Percentiles rank a stretch among this genome's conserved stretches.
Evolutionary conservation across 2,113 vertebrate genomes (phyloP).

Genomic region (Microtus richardsoni): DNA sequence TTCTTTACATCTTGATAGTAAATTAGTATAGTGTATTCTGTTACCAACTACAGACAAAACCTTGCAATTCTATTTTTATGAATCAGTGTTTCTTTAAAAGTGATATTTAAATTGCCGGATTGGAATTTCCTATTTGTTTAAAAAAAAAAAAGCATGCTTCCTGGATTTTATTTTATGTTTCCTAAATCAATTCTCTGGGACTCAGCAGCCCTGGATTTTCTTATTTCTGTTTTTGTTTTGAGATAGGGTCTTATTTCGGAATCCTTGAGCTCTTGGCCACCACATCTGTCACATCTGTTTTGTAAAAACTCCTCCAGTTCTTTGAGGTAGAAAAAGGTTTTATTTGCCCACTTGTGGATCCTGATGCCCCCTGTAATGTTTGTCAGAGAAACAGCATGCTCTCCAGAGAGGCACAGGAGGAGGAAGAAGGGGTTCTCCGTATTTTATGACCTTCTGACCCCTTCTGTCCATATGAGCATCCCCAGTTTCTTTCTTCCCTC

Average conservation of each 20-base stretch:
- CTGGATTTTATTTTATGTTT: neutral
- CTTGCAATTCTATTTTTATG: constrained; percentile 41
- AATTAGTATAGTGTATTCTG: constrained; percentile 49
- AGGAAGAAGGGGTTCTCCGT: neutral
- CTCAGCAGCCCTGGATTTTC: neutral
- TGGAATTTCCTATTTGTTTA: constrained; percentile 22
- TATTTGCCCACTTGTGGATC: constrained; percentile 28
- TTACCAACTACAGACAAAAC: neutral
- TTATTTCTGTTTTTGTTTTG: neutral
- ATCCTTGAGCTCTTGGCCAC: neutral
- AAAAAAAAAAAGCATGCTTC: neutral
- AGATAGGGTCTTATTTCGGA: neutral
- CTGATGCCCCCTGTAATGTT: neutral
- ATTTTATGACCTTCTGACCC: neutral
- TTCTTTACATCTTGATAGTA: neutral
- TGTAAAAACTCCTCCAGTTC: neutral
- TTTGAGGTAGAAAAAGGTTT: constrained; percentile 26
- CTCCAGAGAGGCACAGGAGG: neutral
- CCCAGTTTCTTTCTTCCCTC: neutral
- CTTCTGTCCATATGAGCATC: neutral
- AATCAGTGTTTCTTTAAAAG: neutral
- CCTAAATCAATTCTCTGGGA: neutral
- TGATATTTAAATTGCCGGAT: constrained; percentile 3
- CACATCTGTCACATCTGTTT: neutral
- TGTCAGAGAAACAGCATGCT: neutral